Evolutionary conservation across 2,888 invertebrate genomes (phyloP).

Genomic region (Gibbula magus): DNA sequence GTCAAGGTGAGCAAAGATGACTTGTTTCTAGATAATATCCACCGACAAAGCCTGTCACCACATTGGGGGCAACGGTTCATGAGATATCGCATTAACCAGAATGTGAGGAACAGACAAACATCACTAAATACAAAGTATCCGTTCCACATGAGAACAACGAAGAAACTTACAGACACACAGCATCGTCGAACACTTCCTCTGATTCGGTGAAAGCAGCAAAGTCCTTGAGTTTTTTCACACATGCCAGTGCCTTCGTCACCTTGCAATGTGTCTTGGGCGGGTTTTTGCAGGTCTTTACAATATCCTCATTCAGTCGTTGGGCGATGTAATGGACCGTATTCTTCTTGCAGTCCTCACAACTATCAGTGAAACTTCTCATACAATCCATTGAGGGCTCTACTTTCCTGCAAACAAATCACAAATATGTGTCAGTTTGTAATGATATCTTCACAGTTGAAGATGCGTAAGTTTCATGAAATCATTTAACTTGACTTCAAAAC

Average conservation of each 20-base stretch:
- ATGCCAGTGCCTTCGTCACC: constrained; percentile 30
- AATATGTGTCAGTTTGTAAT: too few species aligned
- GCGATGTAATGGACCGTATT: constrained; percentile 37
- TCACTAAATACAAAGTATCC: too few species aligned
- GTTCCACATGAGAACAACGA: background rate
- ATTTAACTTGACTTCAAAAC: too few species aligned
- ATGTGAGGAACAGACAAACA: background rate
- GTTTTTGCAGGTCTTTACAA: constrained; percentile 29
- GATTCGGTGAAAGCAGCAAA: background rate
- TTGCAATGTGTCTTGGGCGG: constrained; percentile 36
- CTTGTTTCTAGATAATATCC: too few species aligned
- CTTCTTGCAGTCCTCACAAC: constrained; percentile 39
- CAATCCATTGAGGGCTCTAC: constrained; percentile 31
- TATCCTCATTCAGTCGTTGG: constrained; percentile 31
- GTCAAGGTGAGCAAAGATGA: too few species aligned
- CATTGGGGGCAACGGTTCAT: too few species aligned
- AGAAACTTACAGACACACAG: constrained; percentile 35
- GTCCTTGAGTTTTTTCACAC: constrained; percentile 28
- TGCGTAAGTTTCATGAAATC: too few species aligned
- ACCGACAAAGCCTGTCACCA: too few species aligned
- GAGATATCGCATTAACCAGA: too few species aligned
- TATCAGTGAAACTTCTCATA: constrained; percentile 28
- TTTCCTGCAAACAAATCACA: background rate
- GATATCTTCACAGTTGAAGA: too few species aligned
- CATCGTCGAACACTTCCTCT: constrained; percentile 11